phyloP scores from a whole-genome alignment of 1,140 invertebrate genomes.

The Drosophila lacteicornis region DNA sequence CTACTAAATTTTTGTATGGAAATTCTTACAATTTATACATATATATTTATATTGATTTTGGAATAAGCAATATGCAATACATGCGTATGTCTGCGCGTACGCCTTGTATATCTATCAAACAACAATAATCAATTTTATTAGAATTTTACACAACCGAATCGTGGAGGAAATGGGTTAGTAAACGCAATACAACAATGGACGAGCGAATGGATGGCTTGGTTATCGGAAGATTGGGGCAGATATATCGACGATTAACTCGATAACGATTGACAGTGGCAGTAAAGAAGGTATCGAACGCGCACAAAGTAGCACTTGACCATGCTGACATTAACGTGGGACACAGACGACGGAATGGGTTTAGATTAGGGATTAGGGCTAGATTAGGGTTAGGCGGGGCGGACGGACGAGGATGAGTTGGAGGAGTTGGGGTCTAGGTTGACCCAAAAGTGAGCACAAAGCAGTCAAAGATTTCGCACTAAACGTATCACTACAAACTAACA shows the following conservation, averaged over 20 bases:
- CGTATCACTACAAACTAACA: slow-evolving; percentile 71
- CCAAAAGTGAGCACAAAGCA: slow-evolving; percentile 61
- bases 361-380: slow-evolving; percentile 47
- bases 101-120: slow-evolving; percentile 74
- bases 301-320: slow-evolving; percentile 47
- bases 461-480: slow-evolving; percentile 80
- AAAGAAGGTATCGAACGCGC: slow-evolving; percentile 43
- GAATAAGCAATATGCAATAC: slow-evolving; percentile 82
- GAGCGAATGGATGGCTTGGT: not conserved
- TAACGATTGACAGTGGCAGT: slow-evolving; percentile 12
- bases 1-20: slow-evolving; percentile 84
- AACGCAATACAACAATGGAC: slow-evolving; percentile 32
- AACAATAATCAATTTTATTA: slow-evolving; percentile 84
- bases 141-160: slow-evolving; percentile 73
- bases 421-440: slow-evolving; percentile 13
- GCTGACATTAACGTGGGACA: slow-evolving; percentile 23
- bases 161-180: slow-evolving; percentile 28
- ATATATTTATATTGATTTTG: slow-evolving; percentile 84
- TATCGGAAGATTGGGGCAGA: not conserved
- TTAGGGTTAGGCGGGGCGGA: slow-evolving; percentile 29
- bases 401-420: slow-evolving; percentile 5
- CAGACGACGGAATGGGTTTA: slow-evolving; percentile 24
- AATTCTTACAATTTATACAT: slow-evolving; percentile 85
- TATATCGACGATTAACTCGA: slow-evolving; percentile 14
- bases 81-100: slow-evolving; percentile 59